Evolutionary conservation across 2,113 vertebrate species (phyloP).

Genomic region (Microcebus tavaratra): DNA sequence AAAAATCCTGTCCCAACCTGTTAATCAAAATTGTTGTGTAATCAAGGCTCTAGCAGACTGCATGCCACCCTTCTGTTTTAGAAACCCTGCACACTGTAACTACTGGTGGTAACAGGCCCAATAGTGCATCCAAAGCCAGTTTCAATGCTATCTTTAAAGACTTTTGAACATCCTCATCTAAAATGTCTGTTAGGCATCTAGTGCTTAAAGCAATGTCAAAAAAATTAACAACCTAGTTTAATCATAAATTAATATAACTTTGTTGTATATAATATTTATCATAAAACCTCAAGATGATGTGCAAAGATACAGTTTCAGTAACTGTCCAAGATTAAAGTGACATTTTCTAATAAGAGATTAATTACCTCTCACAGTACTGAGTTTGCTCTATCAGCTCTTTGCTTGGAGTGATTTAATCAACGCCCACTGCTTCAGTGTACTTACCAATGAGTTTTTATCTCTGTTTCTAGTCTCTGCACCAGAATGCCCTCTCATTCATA

Average conservation of each 20-base stretch:
- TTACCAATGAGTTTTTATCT: background rate
- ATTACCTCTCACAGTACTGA: background rate
- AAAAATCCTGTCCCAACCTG: conserved; percentile 58
- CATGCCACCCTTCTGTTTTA: background rate
- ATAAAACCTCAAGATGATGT: conserved; percentile 5
- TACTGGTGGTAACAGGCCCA: background rate
- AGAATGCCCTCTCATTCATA: background rate
- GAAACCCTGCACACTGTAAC: background rate
- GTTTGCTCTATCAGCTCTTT: background rate
- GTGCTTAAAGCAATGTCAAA: background rate
- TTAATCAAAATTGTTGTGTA: conserved; percentile 25
- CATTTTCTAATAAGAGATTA: background rate
- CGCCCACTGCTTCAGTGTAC: background rate
- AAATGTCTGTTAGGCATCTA: background rate
- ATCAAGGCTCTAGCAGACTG: conserved; percentile 26
- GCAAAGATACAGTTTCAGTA: background rate
- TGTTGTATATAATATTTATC: background rate
- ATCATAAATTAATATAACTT: background rate
- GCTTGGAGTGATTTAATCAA: background rate
- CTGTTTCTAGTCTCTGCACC: background rate
- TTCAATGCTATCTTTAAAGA: background rate
- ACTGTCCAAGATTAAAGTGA: background rate
- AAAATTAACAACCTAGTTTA: background rate
- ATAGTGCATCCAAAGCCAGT: background rate
- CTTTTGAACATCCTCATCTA: background rate